phyloP scores from a whole-genome alignment of 2,113 vertebrate genomes.

The Ivindomyrus marchei region DNA sequence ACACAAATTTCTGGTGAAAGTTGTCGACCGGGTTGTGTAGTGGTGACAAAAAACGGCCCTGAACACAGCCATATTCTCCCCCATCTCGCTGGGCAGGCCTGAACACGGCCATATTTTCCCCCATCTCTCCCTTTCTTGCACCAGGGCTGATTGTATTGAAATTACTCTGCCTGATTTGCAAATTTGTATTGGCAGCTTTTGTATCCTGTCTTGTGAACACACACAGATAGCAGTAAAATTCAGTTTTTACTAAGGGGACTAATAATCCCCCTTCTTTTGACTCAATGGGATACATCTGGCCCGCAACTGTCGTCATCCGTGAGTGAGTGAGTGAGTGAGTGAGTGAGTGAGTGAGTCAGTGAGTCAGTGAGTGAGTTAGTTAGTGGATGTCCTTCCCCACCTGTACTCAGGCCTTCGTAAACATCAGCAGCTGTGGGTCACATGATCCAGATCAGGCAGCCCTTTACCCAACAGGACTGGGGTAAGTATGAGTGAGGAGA shows the following conservation, averaged over 20 bases:
- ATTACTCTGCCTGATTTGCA: background rate
- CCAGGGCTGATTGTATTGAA: background rate
- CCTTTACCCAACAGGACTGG: background rate
- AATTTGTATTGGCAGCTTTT: background rate
- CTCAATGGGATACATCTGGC: background rate
- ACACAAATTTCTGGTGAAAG: background rate
- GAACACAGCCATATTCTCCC: background rate
- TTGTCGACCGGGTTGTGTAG: background rate
- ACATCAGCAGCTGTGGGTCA: background rate
- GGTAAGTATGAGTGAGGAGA: background rate
- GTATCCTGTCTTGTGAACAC: background rate
- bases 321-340: background rate
- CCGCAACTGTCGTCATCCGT: background rate
- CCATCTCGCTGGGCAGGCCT: background rate
- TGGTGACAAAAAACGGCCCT: background rate
- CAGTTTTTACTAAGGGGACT: background rate
- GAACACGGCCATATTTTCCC: background rate
- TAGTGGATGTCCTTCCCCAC: background rate
- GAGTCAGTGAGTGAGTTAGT: background rate
- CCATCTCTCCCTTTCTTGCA: background rate
- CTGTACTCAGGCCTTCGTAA: background rate
- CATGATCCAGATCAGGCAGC: background rate
- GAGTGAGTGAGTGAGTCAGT: background rate
- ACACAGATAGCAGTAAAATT: background rate
- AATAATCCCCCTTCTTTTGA: background rate